Evolutionary conservation across 2,888 invertebrate species (phyloP).

Genomic region (Salticus scenicus): DNA sequence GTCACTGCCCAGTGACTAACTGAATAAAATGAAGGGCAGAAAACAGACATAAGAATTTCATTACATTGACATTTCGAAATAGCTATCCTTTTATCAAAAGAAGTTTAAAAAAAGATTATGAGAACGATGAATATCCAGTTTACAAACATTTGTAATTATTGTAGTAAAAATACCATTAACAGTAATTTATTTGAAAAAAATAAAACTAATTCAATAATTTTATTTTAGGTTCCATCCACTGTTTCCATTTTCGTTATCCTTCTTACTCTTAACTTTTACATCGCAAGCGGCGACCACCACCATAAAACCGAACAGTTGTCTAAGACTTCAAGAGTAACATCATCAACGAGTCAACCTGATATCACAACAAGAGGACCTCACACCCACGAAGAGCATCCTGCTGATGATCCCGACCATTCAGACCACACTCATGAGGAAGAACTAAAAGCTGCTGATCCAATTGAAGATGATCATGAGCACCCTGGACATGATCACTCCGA

Average conservation of each 20-base stretch:
- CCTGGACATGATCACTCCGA: not conserved
- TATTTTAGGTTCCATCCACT: slow-evolving; percentile 15
- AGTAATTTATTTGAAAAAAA: no score
- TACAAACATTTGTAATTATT: no score
- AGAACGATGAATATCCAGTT: no score
- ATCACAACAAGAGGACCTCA: slow-evolving; percentile 5
- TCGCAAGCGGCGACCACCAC: not conserved
- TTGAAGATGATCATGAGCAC: slow-evolving; percentile 26
- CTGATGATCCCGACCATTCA: slow-evolving; percentile 20
- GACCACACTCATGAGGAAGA: slow-evolving; percentile 17
- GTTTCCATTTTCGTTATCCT: not conserved
- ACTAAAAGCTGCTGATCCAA: not conserved
- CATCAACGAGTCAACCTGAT: not conserved
- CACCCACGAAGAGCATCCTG: slow-evolving; percentile 35
- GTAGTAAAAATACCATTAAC: no score
- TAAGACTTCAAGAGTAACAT: not conserved
- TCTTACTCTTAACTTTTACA: no score
- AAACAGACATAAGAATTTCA: no score
- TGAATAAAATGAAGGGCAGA: no score
- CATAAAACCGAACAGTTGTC: not conserved
- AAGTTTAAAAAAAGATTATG: no score
- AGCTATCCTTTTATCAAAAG: no score
- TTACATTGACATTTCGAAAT: no score
- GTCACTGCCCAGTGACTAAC: no score
- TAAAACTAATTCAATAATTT: no score